Conservation (phyloP, 2,888 invertebrate species). For the Microplitis deprimator region DNA sequence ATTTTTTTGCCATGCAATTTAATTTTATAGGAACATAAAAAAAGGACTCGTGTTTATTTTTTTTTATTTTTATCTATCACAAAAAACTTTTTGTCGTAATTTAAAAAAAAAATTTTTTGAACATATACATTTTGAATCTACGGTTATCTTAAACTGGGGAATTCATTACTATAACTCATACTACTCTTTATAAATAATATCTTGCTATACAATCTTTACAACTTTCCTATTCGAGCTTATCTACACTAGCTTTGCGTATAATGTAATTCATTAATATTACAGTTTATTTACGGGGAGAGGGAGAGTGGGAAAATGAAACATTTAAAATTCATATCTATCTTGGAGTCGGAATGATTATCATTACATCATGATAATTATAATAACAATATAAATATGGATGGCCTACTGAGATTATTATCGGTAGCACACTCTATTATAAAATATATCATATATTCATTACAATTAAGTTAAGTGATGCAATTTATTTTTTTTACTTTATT, state of each 20-base stretch:
- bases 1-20: conserved; percentile 9
- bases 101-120: conserved; percentile 4
- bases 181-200: conserved; percentile 42
- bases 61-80: not conserved
- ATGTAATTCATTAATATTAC: not conserved
- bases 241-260: conserved; percentile 46
- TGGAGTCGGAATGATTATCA: not conserved
- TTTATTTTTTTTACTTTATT: no score
- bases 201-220: conserved; percentile 39
- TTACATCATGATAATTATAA: not conserved
- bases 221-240: conserved; percentile 51
- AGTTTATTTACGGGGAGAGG: conserved; percentile 19
- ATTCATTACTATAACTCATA: conserved; percentile 24
- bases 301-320: not conserved
- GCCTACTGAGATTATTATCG: not conserved
- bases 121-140: conserved; percentile 6
- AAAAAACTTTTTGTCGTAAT: conserved; percentile 19
- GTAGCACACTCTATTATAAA: not conserved
- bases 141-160: not conserved
- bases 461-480: no score
- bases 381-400: not conserved
- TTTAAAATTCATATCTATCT: not conserved
- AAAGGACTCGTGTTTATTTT: conserved; percentile 17
- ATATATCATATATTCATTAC: no score
- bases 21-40: not conserved